phyloP scores from a whole-genome alignment of 2,113 vertebrate genomes.

The Oncorhynchus clarkii region DNA sequence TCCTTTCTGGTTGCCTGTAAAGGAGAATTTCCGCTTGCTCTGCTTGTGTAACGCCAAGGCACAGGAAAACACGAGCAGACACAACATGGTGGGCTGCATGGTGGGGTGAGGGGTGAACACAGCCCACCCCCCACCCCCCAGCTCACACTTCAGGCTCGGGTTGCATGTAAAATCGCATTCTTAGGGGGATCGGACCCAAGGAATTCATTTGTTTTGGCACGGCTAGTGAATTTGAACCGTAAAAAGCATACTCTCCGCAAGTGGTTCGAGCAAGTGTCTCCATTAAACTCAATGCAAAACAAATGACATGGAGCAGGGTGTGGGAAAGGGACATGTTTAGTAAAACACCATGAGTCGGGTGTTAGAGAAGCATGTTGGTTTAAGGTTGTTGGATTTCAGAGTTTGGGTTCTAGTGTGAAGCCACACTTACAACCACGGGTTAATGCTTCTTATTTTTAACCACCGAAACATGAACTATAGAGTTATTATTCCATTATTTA shows the following conservation, averaged over 20 bases:
- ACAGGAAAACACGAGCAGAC: no score
- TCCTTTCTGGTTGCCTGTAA: constrained; percentile 6
- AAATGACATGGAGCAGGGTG: constrained; percentile 42
- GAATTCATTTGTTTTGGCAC: constrained; percentile 72
- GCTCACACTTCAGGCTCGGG: constrained; percentile 72
- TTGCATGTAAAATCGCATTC: constrained; percentile 73
- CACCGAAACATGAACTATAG: neutral
- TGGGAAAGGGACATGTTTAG: constrained; percentile 22
- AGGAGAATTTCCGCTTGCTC: no score
- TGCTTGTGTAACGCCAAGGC: no score
- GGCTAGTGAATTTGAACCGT: constrained; percentile 59
- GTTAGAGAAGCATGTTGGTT: neutral
- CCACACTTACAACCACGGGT: neutral
- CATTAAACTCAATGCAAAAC: constrained; percentile 57
- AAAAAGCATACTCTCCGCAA: no score
- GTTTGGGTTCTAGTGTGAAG: neutral
- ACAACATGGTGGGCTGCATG: no score
- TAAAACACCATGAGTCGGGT: neutral
- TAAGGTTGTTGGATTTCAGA: neutral
- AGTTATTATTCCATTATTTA: neutral
- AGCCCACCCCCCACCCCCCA: constrained; percentile 74
- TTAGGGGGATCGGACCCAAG: constrained; percentile 51
- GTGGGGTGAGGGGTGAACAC: no score
- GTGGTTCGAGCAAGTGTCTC: constrained; percentile 54
- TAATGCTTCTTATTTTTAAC: no score